These are phyloP conservation scores for Muscicapa adusta DNA, from an alignment of 2,113 vertebrate genomes.

Conservation along the genomic window DNA sequence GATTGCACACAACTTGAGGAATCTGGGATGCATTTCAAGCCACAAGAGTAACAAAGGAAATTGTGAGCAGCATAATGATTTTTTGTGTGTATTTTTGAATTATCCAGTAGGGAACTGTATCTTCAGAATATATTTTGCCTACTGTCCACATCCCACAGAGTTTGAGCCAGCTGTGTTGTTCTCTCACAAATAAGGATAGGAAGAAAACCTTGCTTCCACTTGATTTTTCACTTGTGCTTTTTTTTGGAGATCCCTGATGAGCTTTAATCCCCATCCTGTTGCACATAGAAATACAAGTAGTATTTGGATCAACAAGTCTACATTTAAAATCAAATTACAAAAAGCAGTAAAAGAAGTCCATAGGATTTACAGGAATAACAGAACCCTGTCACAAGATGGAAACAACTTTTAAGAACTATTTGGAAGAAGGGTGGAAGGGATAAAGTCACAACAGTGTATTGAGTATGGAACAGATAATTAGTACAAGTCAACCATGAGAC, in stretches of 20 bases:
- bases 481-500: neutral
- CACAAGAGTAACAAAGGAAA: neutral
- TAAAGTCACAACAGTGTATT: neutral
- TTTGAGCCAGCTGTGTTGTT: accelerated
- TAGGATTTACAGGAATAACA: neutral
- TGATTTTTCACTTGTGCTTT: accelerated
- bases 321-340: neutral
- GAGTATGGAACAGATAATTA: neutral
- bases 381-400: neutral
- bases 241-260: neutral
- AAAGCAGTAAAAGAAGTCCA: neutral
- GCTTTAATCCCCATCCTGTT: neutral
- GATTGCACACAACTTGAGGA: neutral
- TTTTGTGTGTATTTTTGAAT: neutral
- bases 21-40: neutral
- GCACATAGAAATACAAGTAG: neutral
- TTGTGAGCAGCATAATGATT: neutral
- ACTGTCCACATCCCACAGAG: neutral
- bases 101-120: neutral
- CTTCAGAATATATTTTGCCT: neutral
- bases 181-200: neutral
- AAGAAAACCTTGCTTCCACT: neutral
- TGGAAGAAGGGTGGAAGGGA: neutral
- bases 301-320: neutral
- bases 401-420: neutral